phyloP scores from a whole-genome alignment of 2,797 vertebrate species.

The Enteromius fasciolatus region DNA sequence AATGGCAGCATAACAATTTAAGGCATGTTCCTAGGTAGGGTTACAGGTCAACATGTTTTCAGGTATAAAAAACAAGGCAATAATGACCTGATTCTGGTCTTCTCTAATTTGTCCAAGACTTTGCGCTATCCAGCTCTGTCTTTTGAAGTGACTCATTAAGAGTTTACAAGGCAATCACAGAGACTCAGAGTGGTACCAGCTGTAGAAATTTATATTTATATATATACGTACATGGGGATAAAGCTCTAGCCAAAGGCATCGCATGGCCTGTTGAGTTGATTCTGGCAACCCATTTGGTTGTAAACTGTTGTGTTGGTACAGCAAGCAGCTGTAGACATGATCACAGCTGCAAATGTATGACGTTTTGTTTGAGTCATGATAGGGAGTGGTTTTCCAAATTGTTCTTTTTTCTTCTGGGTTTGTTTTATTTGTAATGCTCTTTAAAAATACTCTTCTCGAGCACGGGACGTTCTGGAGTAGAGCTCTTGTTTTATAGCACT shows the following conservation, averaged over 20 bases:
- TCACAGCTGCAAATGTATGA: neutral
- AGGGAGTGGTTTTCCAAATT: constrained; percentile 17
- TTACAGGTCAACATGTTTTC: constrained; percentile 31
- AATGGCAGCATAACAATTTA: constrained; percentile 40
- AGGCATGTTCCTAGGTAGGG: constrained; percentile 7
- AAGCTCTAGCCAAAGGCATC: constrained; percentile 14
- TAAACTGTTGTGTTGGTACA: constrained; percentile 4
- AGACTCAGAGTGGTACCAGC: constrained; percentile 44
- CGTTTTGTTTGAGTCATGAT: constrained; percentile 16
- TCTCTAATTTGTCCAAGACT: constrained; percentile 50
- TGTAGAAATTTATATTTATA: constrained; percentile 33
- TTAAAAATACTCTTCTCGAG: constrained; percentile 34
- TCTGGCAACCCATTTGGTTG: constrained; percentile 9
- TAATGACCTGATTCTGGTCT: constrained; percentile 39
- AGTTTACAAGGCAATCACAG: constrained; percentile 54
- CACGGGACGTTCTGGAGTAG: constrained; percentile 34
- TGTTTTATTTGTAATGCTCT: constrained; percentile 9
- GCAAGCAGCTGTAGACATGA: constrained; percentile 17
- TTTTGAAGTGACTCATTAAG: constrained; percentile 59
- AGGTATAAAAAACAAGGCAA: constrained; percentile 26
- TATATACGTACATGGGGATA: neutral
- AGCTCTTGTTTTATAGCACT: constrained; percentile 37
- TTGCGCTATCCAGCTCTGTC: neutral
- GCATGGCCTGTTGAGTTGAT: neutral
- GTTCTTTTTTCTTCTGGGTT: neutral